Conservation (phyloP, 2,797 vertebrate genomes). For the Takifugu rubripes region DNA sequence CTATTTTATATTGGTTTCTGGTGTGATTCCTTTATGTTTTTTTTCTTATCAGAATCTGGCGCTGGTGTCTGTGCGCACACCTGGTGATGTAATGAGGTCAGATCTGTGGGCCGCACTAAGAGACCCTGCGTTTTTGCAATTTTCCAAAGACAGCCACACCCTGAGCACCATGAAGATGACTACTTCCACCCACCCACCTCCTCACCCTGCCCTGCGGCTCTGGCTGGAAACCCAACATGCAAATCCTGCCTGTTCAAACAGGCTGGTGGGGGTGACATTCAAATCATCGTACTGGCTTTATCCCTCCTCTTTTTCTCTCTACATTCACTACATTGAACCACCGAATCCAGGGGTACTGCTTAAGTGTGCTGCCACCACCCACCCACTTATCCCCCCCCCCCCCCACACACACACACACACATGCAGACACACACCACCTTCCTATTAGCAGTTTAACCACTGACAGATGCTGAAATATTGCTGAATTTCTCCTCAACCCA, state of each 20-base stretch:
- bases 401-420: slow-evolving; percentile 7
- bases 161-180: slow-evolving; percentile 49
- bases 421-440: background rate
- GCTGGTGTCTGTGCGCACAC: slow-evolving; percentile 1
- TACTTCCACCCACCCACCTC: slow-evolving; percentile 35
- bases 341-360: slow-evolving; percentile 32
- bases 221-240: slow-evolving; percentile 60
- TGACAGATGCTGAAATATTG: slow-evolving; percentile 65
- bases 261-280: slow-evolving; percentile 54
- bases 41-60: background rate
- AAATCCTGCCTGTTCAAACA: slow-evolving; percentile 69
- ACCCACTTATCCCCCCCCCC: background rate
- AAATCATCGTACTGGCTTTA: slow-evolving; percentile 57
- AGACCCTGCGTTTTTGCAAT: slow-evolving; percentile 17
- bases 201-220: slow-evolving; percentile 42
- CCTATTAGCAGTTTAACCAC: slow-evolving; percentile 55
- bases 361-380: slow-evolving; percentile 28
- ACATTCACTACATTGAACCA: slow-evolving; percentile 34
- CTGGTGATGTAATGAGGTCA: slow-evolving; percentile 35
- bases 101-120: slow-evolving; percentile 15
- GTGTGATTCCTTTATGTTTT: background rate
- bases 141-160: slow-evolving; percentile 58
- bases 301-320: slow-evolving; percentile 35
- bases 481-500: slow-evolving; percentile 58
- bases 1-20: background rate